Conservation (phyloP, 2,888 invertebrate species). For the Plutella xylostella region DNA sequence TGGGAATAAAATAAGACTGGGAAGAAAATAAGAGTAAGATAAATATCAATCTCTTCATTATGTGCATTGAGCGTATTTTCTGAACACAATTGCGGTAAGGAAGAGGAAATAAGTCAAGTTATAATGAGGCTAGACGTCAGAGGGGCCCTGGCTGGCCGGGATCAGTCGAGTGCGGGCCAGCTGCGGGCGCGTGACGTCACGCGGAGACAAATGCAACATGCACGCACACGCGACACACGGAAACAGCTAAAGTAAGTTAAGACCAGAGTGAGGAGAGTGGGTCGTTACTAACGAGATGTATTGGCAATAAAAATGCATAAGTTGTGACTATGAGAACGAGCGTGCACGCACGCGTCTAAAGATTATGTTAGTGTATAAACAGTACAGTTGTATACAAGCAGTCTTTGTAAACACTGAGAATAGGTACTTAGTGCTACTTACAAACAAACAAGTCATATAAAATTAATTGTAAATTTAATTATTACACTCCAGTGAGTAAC, state of each 20-base stretch:
- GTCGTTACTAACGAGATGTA: slow-evolving; percentile 37
- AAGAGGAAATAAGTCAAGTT: no score
- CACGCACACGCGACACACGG: slow-evolving; percentile 9
- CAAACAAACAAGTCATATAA: slow-evolving; percentile 56
- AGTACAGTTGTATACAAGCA: slow-evolving; percentile 65
- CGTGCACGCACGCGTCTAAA: slow-evolving; percentile 32
- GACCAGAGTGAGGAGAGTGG: slow-evolving; percentile 30
- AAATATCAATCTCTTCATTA: no score
- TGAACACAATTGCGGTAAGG: no score
- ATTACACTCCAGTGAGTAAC: slow-evolving; percentile 50
- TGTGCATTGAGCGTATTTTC: neutral
- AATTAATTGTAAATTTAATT: slow-evolving; percentile 42
- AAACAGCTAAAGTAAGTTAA: slow-evolving; percentile 15
- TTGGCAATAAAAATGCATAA: slow-evolving; percentile 65
- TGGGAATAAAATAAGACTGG: no score
- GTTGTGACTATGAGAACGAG: slow-evolving; percentile 60
- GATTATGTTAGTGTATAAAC: slow-evolving; percentile 54
- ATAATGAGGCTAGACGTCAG: no score
- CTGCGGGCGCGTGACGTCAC: no score
- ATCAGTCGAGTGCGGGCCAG: no score
- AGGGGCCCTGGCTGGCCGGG: no score
- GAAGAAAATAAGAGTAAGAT: no score
- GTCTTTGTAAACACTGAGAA: slow-evolving; percentile 69
- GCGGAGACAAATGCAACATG: slow-evolving; percentile 23
- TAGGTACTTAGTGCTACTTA: slow-evolving; percentile 65